Percentiles rank a stretch among this genome's conserved stretches.
Evolutionary conservation across 2,797 vertebrate species (phyloP).

Genomic region (Chelon labrosus): DNA sequence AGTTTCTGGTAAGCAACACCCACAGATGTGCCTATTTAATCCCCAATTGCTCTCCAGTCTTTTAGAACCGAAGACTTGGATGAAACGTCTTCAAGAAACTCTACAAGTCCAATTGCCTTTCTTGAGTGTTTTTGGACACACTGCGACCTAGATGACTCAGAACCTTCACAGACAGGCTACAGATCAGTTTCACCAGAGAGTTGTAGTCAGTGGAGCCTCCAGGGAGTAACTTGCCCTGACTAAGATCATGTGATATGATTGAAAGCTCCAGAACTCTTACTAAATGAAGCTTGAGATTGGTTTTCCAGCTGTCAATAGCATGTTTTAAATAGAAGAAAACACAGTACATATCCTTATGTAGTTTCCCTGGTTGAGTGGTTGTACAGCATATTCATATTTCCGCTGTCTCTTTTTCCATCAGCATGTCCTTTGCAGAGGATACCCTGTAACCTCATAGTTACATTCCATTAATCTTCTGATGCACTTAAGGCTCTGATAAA

Average conservation of each 20-base stretch:
- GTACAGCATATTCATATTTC: conserved; percentile 24
- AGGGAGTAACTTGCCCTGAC: background rate
- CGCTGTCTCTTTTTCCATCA: conserved; percentile 39
- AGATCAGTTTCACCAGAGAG: conserved; percentile 2
- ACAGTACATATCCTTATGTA: conserved; percentile 3
- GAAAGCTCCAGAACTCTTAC: background rate
- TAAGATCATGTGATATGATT: background rate
- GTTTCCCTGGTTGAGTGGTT: conserved; percentile 9
- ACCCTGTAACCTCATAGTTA: conserved; percentile 16
- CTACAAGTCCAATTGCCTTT: too few relatives aligned
- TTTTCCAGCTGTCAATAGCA: background rate
- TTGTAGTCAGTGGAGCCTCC: background rate
- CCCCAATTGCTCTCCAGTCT: too few relatives aligned
- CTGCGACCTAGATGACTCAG: too few relatives aligned
- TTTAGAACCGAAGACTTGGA: too few relatives aligned
- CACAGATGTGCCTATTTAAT: too few relatives aligned
- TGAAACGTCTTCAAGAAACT: too few relatives aligned
- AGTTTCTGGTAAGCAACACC: too few relatives aligned
- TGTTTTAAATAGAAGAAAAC: background rate
- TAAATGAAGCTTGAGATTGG: background rate
- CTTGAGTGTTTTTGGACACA: too few relatives aligned
- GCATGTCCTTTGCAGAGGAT: conserved; percentile 18
- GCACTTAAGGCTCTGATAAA: conserved; percentile 63
- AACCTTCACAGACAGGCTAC: background rate
- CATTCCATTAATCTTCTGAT: conserved; percentile 51